These are phyloP conservation scores for Pithys albifrons DNA, from an alignment of 2,113 vertebrate genomes.

Conservation along the genomic window DNA sequence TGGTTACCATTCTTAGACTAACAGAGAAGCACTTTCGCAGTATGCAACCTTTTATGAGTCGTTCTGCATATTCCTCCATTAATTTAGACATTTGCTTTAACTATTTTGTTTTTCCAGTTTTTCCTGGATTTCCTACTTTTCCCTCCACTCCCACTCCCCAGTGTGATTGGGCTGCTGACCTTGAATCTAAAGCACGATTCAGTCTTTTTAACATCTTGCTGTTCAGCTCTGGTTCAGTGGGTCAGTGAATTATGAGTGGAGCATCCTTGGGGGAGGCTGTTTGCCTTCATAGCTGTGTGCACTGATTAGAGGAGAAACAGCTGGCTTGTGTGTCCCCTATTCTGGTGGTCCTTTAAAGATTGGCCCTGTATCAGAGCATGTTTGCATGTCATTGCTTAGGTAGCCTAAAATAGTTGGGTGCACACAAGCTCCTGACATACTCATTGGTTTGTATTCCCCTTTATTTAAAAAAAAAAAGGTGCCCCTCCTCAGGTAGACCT, in stretches of 20 bases:
- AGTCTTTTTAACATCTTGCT: not conserved
- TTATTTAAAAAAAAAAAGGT: not conserved
- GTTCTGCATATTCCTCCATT: not conserved
- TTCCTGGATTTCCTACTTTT: not conserved
- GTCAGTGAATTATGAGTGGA: not conserved
- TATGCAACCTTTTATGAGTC: not conserved
- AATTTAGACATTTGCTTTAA: not conserved
- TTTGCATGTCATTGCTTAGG: not conserved
- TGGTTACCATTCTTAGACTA: not conserved
- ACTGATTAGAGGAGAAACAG: not conserved
- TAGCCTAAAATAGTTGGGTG: not conserved
- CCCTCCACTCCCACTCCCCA: fast-evolving
- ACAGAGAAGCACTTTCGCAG: not conserved
- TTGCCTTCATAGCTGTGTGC: not conserved
- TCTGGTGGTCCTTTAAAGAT: not conserved
- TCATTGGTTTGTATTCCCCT: not conserved
- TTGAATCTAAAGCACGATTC: not conserved
- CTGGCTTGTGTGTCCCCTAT: not conserved
- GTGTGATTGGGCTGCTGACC: not conserved
- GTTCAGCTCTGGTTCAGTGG: not conserved
- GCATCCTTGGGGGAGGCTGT: not conserved
- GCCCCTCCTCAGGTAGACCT: not conserved
- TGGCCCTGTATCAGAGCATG: not conserved
- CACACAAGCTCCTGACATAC: not conserved
- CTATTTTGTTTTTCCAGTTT: not conserved